Evolutionary conservation across 2,888 invertebrate species (phyloP), one percentile per base, ranked within the genome.

Genomic region (Acleris sparsana): DNA sequence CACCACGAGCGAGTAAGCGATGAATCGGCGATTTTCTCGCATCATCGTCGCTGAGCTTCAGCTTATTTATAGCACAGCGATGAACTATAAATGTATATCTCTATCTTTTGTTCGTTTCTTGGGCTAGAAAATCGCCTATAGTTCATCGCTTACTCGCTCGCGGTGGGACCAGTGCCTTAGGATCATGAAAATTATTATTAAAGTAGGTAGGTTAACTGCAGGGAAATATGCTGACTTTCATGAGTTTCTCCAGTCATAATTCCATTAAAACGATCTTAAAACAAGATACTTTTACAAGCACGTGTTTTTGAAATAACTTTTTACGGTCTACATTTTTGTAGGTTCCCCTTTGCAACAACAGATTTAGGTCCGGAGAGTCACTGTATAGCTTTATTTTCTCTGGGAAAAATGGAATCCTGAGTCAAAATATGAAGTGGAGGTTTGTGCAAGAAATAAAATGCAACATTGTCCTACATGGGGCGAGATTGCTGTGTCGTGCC

Each of bases 261-360:
- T 17, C 85, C 87, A 87, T 0, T 86, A 85, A 62, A 75, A 78
- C 1, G 77, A 87, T 1, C 72, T 87, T 1, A 78, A 86, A 74
- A 87, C 87, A 58, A 86, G 87, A 62, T 83, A 84, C 62, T 87
- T 87, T 59, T 87, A 88, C 59, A 75, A 75, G 22, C 70, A 76
- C 53, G 55, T 70, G 17, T 72, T 73, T 67, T 44, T 63, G 53
- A 65, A 79, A 49, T 70, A 73, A 64, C 44, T 61, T 62, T 65
- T 57, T 65, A 63, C 52, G 48, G 53, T 13, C 46, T 16, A 44
- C 65, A 43, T 61, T 62, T 56, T 66, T 29, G 60, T 62, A 25
- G 62, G 49, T 60, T 51, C 57, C 66, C 51, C 61, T 51, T 61
- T 44, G 39, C 52, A 62, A 62, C 57, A 66, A 66, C 61, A 57